Conservation (phyloP, 2,113 vertebrate species). For the Engystomops pustulosus region DNA sequence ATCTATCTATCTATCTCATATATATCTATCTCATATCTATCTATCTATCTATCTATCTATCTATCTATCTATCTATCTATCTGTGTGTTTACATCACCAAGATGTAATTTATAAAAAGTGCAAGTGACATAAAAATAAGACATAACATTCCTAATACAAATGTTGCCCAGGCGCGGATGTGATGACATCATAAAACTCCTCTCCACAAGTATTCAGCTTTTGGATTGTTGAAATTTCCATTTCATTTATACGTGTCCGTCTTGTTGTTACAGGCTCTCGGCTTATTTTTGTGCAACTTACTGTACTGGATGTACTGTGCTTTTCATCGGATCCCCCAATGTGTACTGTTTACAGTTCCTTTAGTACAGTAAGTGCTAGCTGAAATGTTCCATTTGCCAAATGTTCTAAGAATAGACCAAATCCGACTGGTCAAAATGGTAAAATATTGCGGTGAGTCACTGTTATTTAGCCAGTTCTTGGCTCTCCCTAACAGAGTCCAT, state of each 20-base stretch:
- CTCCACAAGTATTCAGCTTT: not conserved
- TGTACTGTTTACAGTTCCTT: conserved; percentile 29
- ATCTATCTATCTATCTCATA: too few relatives aligned
- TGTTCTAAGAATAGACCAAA: conserved; percentile 34
- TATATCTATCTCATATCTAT: too few relatives aligned
- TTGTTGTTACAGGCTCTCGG: not conserved
- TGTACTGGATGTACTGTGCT: conserved; percentile 33
- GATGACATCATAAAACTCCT: not conserved
- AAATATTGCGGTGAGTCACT: conserved; percentile 18
- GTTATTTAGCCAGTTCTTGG: not conserved
- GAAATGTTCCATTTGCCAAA: conserved; percentile 11
- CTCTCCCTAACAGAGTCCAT: not conserved
- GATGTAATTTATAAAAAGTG: too few relatives aligned
- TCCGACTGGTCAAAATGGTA: not conserved
- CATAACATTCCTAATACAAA: not conserved
- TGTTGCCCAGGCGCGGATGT: not conserved
- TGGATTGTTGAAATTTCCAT: not conserved
- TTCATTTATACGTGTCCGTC: not conserved
- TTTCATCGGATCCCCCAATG: conserved; percentile 21
- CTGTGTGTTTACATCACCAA: too few relatives aligned
- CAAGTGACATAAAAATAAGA: not conserved
- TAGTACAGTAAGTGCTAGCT: conserved; percentile 38
- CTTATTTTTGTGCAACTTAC: conserved; percentile 9
- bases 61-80: too few relatives aligned
- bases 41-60: too few relatives aligned